A percentile compares a stretch with the other conserved stretches of the same genome.
These are phyloP conservation scores for Conistra vaccinii DNA, from an alignment of 2,888 invertebrate species.

Conservation along the genomic window DNA sequence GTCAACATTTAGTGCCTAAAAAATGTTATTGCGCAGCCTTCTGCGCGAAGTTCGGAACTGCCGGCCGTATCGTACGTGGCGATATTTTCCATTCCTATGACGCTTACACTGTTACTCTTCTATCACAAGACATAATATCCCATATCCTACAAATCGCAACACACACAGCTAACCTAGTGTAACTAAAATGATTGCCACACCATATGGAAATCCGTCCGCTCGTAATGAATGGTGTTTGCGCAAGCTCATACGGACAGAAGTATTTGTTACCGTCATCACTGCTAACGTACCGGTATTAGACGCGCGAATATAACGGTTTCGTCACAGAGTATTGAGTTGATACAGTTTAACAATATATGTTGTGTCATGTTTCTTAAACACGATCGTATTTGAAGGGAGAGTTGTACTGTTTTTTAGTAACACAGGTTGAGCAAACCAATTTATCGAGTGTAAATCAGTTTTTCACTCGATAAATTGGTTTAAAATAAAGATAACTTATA, in stretches of 20 bases:
- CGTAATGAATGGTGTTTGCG: slow-evolving; percentile 56
- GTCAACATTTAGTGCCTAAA: no score
- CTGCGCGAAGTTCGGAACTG: no score
- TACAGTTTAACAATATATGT: slow-evolving; percentile 23
- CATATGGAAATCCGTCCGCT: slow-evolving; percentile 53
- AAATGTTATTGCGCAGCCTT: no score
- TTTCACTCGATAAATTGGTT: not conserved
- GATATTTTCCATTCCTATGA: not conserved
- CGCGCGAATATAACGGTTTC: slow-evolving; percentile 44
- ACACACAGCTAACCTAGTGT: slow-evolving; percentile 25
- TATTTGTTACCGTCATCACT: slow-evolving; percentile 49
- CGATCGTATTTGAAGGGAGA: not conserved
- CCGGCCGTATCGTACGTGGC: not conserved
- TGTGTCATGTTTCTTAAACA: slow-evolving; percentile 8
- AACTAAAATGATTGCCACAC: slow-evolving; percentile 55
- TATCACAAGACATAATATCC: not conserved
- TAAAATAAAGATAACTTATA: not conserved
- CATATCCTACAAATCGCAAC: slow-evolving; percentile 7
- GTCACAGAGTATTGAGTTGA: slow-evolving; percentile 43
- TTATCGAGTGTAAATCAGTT: no score
- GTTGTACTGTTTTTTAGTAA: not conserved
- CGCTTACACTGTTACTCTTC: not conserved
- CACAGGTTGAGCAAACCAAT: no score
- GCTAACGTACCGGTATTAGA: slow-evolving; percentile 34
- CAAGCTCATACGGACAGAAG: slow-evolving; percentile 37